Conservation (phyloP, 2,797 vertebrate genomes). For the Sebastolobus alascanus region DNA sequence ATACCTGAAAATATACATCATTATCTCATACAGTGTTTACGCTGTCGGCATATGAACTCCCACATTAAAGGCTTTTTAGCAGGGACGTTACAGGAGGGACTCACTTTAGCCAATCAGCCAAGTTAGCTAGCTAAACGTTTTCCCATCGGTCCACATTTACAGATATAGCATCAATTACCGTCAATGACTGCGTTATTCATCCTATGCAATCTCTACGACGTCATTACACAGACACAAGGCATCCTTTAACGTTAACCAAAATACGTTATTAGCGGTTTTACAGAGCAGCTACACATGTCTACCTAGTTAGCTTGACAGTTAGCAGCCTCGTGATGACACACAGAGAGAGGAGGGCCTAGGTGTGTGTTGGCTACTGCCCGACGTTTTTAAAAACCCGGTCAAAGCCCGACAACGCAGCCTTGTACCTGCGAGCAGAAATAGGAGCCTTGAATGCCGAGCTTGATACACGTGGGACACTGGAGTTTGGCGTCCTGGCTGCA, state of each 20-base stretch:
- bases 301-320: constrained; percentile 71
- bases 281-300: constrained; percentile 41
- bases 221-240: neutral
- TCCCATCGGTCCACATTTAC: neutral
- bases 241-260: neutral
- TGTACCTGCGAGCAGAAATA: constrained; percentile 98
- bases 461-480: constrained; percentile 98
- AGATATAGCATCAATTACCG: neutral
- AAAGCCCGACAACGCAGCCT: neutral
- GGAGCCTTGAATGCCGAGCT: constrained; percentile 96
- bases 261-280: constrained; percentile 11
- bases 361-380: neutral
- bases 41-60: neutral
- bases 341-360: constrained; percentile 66
- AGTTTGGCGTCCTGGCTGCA: constrained; percentile 96
- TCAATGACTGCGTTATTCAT: neutral
- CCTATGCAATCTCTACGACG: accelerated
- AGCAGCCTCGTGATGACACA: constrained; percentile 74
- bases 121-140: constrained; percentile 52
- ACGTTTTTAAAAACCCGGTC: neutral
- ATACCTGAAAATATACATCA: neutral
- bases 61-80: neutral
- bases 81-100: neutral
- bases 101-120: constrained; percentile 33
- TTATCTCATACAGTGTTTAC: neutral